These are phyloP conservation scores for Darevskia mixta DNA, from an alignment of 2,797 vertebrate genomes.

Conservation along the genomic window DNA sequence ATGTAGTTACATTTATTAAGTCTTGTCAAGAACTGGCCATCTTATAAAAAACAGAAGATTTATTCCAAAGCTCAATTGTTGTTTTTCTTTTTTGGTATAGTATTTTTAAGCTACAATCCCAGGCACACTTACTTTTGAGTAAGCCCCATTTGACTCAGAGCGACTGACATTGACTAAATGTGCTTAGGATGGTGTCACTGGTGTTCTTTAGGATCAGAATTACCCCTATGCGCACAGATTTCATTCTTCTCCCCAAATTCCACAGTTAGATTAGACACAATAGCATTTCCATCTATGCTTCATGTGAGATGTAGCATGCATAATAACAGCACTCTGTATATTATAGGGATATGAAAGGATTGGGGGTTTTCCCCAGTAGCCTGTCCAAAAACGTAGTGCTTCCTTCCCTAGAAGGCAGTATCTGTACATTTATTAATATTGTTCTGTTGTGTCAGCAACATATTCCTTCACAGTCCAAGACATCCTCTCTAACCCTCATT, in stretches of 20 bases:
- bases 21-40: conserved; percentile 20
- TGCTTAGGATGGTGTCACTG: background rate
- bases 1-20: conserved; percentile 32
- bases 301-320: background rate
- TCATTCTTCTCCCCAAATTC: background rate
- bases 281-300: background rate
- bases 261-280: background rate
- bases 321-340: background rate
- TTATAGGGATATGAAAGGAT: background rate
- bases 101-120: background rate
- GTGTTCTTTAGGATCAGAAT: background rate
- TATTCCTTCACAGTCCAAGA: background rate
- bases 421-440: background rate
- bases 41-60: conserved; percentile 15
- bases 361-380: background rate
- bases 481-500: background rate
- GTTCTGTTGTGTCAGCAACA: background rate
- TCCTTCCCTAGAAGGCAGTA: background rate
- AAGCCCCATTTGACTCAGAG: too few relatives aligned
- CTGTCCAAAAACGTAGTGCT: background rate
- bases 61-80: fast-evolving
- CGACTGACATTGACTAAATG: background rate
- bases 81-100: background rate
- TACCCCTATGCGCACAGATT: background rate
- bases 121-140: background rate